These are phyloP conservation scores for Trichosurus vulpecula DNA, from an alignment of 2,797 vertebrate genomes.

Conservation along the genomic window DNA sequence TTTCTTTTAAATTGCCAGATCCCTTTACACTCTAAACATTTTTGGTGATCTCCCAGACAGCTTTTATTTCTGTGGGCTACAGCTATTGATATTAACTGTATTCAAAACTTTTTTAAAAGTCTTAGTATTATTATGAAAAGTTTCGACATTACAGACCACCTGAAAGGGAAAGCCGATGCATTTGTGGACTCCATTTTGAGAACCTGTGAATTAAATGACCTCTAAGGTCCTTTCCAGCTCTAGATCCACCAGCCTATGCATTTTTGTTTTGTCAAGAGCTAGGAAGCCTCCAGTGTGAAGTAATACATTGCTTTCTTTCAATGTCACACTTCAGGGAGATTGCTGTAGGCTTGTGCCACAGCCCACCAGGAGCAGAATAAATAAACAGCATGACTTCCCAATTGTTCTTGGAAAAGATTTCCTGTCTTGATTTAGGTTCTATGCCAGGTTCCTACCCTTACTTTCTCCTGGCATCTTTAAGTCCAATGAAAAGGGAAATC, in stretches of 20 bases:
- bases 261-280: background rate
- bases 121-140: background rate
- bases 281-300: background rate
- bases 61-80: background rate
- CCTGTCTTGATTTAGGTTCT: background rate
- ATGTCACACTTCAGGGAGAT: background rate
- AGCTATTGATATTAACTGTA: background rate
- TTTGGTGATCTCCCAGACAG: background rate
- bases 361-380: constrained; percentile 33
- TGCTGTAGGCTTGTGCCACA: constrained; percentile 27
- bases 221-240: background rate
- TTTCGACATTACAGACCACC: background rate
- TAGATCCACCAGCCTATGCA: background rate
- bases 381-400: constrained; percentile 41
- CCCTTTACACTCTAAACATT: background rate
- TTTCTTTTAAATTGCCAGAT: background rate
- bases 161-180: background rate
- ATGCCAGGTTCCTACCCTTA: background rate
- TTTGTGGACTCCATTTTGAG: background rate
- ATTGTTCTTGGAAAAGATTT: constrained; percentile 49
- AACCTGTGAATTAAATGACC: background rate
- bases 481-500: background rate
- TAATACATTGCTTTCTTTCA: background rate
- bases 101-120: background rate
- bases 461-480: background rate